These are phyloP conservation scores for Astropecten irregularis DNA, from an alignment of 53 echinoderm and acorn worm genomes.

Conservation along the genomic window DNA sequence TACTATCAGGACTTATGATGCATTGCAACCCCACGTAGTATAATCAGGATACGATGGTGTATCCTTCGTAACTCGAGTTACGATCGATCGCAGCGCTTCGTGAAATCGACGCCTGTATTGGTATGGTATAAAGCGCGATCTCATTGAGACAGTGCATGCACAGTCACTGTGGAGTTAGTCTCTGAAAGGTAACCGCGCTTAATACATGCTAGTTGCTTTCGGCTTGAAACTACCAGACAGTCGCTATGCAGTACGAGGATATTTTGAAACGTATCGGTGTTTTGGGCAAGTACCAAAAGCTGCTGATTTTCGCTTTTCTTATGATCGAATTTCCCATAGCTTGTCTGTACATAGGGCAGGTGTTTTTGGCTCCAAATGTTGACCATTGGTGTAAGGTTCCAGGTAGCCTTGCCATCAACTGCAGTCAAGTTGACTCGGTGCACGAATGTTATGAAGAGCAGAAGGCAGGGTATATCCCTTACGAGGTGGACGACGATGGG, in stretches of 20 bases:
- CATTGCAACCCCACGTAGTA: too few relatives aligned
- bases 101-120: too few relatives aligned
- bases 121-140: too few relatives aligned
- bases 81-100: too few relatives aligned
- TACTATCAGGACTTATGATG: too few relatives aligned
- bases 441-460: constrained; percentile 26
- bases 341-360: constrained; percentile 27
- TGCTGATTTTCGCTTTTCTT: not conserved
- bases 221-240: too few relatives aligned
- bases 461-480: constrained; percentile 41
- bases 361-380: constrained; percentile 31
- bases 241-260: constrained; percentile 47
- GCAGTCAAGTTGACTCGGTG: not conserved
- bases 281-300: constrained; percentile 43
- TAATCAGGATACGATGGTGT: too few relatives aligned
- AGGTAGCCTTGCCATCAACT: constrained; percentile 6
- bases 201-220: too few relatives aligned
- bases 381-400: constrained; percentile 58
- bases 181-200: too few relatives aligned
- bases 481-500: not conserved
- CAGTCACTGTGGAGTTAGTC: too few relatives aligned
- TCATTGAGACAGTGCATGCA: too few relatives aligned
- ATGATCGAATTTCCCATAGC: not conserved
- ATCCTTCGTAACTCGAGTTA: too few relatives aligned
- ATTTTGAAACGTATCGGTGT: constrained; percentile 50